phyloP scores from a whole-genome alignment of 2,888 invertebrate genomes.

The Drosophila limbata region DNA sequence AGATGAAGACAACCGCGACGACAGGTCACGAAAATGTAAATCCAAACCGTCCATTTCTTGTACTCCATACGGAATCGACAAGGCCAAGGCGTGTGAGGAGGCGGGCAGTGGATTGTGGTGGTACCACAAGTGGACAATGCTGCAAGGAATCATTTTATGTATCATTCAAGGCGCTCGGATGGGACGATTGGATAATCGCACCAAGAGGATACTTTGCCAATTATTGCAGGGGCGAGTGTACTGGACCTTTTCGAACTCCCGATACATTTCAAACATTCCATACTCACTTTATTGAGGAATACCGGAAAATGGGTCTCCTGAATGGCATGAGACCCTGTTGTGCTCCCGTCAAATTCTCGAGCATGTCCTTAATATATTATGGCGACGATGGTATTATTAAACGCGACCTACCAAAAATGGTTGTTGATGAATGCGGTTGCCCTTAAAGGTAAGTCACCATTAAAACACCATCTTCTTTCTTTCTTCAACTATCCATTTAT shows the following conservation, averaged over 20 bases:
- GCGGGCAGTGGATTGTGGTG: conserved; percentile 93
- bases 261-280: conserved; percentile 95
- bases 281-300: conserved; percentile 96
- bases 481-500: background rate
- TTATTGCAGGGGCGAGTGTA: conserved; percentile 96
- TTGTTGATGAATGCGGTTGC: conserved; percentile 97
- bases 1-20: conserved; percentile 18
- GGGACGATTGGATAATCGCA: conserved; percentile 98
- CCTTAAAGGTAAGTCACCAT: conserved; percentile 87
- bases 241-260: conserved; percentile 90
- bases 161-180: conserved; percentile 95
- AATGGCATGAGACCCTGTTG: conserved; percentile 96
- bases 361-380: conserved; percentile 96
- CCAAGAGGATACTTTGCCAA: conserved; percentile 96
- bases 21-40: conserved; percentile 84
- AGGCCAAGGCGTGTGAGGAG: conserved; percentile 90
- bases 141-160: conserved; percentile 96
- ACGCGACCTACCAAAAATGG: conserved; percentile 97
- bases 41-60: conserved; percentile 92
- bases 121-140: conserved; percentile 89
- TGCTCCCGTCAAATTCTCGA: conserved; percentile 95
- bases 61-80: conserved; percentile 91
- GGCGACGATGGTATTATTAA: conserved; percentile 95
- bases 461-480: background rate
- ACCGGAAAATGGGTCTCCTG: conserved; percentile 90